phyloP scores from a whole-genome alignment of 37 sponge, comb jelly and placozoan species.

The Geodia barretti region DNA sequence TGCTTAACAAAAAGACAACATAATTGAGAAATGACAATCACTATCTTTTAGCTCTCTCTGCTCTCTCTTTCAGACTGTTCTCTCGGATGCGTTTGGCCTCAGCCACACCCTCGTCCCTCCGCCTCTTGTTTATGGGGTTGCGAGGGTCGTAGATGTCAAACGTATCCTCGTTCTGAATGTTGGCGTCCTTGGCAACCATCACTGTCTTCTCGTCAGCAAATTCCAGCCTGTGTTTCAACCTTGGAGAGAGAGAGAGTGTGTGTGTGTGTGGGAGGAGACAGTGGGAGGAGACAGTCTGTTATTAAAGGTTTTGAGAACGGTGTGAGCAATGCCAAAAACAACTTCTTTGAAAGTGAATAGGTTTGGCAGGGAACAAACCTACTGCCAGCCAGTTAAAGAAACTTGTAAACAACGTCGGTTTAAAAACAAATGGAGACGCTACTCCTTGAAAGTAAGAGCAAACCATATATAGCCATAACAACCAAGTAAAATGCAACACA shows the following conservation, averaged over 20 bases:
- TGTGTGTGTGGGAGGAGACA: not conserved
- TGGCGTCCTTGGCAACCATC: slow-evolving; percentile 88
- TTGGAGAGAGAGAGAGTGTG: slow-evolving; percentile 22
- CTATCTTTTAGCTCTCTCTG: not conserved
- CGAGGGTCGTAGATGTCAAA: slow-evolving; percentile 98
- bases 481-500: no score
- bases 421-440: no score
- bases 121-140: slow-evolving; percentile 92
- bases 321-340: no score
- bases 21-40: not conserved
- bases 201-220: slow-evolving; percentile 41
- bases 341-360: not conserved
- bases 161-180: slow-evolving; percentile 75
- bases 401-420: no score
- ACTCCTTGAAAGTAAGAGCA: no score
- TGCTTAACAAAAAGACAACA: slow-evolving; percentile 10
- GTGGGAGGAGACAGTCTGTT: no score
- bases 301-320: no score
- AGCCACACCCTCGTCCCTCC: slow-evolving; percentile 53
- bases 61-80: not conserved
- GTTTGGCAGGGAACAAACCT: no score
- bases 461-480: no score
- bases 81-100: slow-evolving; percentile 10
- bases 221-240: slow-evolving; percentile 62
- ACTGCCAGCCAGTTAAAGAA: no score